These are phyloP conservation scores for Lissonota sp. DNA, from an alignment of 2,888 invertebrate genomes.

Conservation along the genomic window DNA sequence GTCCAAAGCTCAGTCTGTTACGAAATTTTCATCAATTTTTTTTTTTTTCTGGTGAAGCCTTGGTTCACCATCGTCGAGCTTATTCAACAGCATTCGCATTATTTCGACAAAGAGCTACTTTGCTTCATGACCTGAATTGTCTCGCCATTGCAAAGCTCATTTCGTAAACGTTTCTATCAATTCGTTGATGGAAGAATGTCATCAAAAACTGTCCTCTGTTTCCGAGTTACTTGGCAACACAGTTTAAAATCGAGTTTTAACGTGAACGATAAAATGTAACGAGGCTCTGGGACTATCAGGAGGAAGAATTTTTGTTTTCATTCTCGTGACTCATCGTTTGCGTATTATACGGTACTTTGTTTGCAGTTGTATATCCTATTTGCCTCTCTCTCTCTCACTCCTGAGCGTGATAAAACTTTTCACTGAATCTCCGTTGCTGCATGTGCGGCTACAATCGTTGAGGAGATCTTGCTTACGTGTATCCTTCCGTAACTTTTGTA, in stretches of 20 bases:
- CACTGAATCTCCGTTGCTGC: constrained; percentile 2
- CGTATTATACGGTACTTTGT: not conserved
- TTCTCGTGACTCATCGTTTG: not conserved
- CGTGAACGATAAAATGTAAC: not conserved
- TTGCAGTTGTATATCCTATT: not conserved
- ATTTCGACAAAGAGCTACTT: not conserved
- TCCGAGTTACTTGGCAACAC: not conserved
- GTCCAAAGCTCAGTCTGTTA: constrained; percentile 16
- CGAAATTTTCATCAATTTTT: constrained; percentile 29
- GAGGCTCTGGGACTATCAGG: not conserved
- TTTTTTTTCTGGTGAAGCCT: constrained; percentile 31
- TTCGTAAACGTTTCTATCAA: not conserved
- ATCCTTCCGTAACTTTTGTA: constrained; percentile 58
- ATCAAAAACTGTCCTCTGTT: no score
- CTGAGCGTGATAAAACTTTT: constrained; percentile 10
- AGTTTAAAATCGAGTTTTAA: no score
- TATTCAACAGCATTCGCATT: constrained; percentile 11
- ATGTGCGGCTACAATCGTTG: not conserved
- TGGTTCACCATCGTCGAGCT: constrained; percentile 15
- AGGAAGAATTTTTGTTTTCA: not conserved
- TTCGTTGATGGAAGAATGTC: no score
- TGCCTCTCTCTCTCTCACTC: no score
- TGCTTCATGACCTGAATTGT: no score
- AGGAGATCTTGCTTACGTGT: constrained; percentile 30
- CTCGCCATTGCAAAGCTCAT: no score